Evolutionary conservation across 2,113 vertebrate genomes (phyloP), one percentile per base, ranked within the genome.

Genomic region (Cyanoderma ruficeps): DNA sequence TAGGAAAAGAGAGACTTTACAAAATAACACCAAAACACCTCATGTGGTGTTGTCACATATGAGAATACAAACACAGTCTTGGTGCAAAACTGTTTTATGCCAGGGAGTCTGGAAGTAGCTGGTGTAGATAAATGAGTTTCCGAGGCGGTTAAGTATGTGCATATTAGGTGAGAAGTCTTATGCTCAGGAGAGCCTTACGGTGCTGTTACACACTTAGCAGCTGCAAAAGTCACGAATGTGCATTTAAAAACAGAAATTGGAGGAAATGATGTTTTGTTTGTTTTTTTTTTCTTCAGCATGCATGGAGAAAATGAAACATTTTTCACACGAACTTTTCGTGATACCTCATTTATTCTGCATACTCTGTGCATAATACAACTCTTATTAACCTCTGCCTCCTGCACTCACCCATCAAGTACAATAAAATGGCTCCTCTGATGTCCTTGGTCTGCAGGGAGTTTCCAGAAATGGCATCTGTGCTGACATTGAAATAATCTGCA

Each of bases 401-500:
- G 82, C 78, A 47, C 82, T 93, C 53, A 59, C 94, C 95, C 90
- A 90, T 85, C 78, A 72, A 94, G 87, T 70, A 77, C 85, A 81
- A 90, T 90, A 90, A 96, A 97, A 96, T 92, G 85, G 96, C 90
- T 96, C 69, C 92, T 96, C 93, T 70, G 76, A 90, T 81, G 90
- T 92, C 94, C 94, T 95, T 92, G 95, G 93, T 94, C 96, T 93
- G 83, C 85, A 71, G 96, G 96, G 94, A 96, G 85, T 93, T 96
- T 95, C 92, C 96, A 95, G 82, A 96, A 96, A 95, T 25, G 85
- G 93, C 94, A 94, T 95, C 90, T 93, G 92, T 90, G 90, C 95
- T 94, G 95, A 95, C 93, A 94, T 42, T 94, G 95, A 97, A 94
- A 93, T 88, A 96, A 95, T 96, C 93, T 94, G 89, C 94, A 77